phyloP scores from a whole-genome alignment of 2,113 vertebrate species.

The Isurus oxyrinchus region DNA sequence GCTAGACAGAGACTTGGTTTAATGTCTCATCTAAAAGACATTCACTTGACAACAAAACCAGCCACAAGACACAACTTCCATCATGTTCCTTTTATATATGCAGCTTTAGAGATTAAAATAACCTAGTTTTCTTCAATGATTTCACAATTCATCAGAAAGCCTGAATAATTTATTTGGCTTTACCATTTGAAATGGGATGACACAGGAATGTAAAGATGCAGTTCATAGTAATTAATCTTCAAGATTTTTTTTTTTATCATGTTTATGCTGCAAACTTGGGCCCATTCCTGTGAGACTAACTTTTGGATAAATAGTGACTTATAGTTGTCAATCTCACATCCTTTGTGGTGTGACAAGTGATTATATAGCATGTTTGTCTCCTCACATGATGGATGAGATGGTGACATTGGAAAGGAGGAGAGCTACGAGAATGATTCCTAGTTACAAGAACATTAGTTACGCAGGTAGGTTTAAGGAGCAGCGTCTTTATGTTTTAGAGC shows the following conservation, averaged over 20 bases:
- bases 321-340: background rate
- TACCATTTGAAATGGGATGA: background rate
- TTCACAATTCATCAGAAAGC: background rate
- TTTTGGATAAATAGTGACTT: background rate
- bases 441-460: background rate
- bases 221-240: background rate
- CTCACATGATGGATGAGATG: no score
- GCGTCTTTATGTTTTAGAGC: no score
- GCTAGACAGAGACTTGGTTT: no score
- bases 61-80: background rate
- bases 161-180: background rate
- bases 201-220: background rate
- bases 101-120: background rate
- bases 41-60: background rate
- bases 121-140: background rate
- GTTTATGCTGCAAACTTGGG: background rate
- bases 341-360: background rate
- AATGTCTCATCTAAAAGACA: no score
- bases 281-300: background rate
- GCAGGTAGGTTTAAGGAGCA: background rate
- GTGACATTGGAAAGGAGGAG: background rate
- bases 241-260: background rate
- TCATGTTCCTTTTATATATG: background rate
- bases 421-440: background rate
- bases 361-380: no score